Evolutionary conservation across 2,797 vertebrate genomes (phyloP), one percentile per base, ranked within the genome.

Genomic region (Geotrypetes seraphini): DNA sequence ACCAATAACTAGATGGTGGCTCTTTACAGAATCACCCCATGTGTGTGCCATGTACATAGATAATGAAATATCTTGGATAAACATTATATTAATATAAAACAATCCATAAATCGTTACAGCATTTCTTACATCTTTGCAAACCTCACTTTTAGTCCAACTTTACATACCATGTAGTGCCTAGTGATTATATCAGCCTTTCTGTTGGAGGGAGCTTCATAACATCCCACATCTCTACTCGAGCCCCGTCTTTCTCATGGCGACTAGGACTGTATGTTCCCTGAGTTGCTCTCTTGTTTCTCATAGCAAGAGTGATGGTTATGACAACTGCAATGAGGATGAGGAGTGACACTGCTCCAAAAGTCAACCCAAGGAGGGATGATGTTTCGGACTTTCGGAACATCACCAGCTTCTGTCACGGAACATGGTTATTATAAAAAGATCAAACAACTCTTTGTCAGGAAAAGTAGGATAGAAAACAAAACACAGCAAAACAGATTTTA

Each of bases 251-350:
- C 31, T 78, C 71, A 8, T 79, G 74, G 1, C 67, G 67, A 10
- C 73, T 71, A 1, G 62, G 69, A 33, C 64, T 74, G 52, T 73
- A 71, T 1, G 66, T 69, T 39, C 75, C 78, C 66, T 81, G 79
- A 36, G 79, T 66, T n/a, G 57, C 53, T 44, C 69, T 63, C 55
- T 66, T 60, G 43, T 57, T 58, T 57, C 69, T 71, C 66, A 57
- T 53, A 29, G 47, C 52, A 8, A 71, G 33, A 0, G 29, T 42
- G 0, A 64, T 47, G 33, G 38, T 43, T 6, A 36, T 51, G 14
- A 27, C 33, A 6, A 56, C 25, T 1, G 46, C 19, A 2, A 74
- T 44, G 7, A 73, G 59, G 5, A 74, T 43, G 22, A 46, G 53
- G 2, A 62, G 47, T 7, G 62, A 69, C 2, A 68, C 68, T 1